phyloP scores from a whole-genome alignment of 2,113 vertebrate species.

The Mastomys coucha region DNA sequence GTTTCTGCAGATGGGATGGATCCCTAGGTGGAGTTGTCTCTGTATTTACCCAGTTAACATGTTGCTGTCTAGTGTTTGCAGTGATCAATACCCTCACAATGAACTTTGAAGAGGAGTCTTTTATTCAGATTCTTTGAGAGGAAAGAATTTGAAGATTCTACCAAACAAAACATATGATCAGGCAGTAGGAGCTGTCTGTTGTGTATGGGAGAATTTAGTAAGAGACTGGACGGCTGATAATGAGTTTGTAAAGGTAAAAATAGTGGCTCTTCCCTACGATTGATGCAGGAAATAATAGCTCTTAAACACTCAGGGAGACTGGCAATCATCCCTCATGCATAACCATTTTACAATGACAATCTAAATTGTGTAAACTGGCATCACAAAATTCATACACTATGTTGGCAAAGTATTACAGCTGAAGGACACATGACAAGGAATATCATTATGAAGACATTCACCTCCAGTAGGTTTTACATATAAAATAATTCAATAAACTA shows the following conservation, averaged over 20 bases:
- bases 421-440: background rate
- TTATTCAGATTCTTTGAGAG: background rate
- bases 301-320: background rate
- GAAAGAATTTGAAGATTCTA: background rate
- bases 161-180: background rate
- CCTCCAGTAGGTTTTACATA: background rate
- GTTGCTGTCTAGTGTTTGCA: background rate
- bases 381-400: background rate
- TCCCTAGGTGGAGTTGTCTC: no score
- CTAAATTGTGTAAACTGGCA: background rate
- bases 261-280: background rate
- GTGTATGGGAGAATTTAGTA: background rate
- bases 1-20: no score
- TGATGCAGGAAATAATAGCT: background rate
- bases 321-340: background rate
- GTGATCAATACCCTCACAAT: background rate
- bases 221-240: background rate
- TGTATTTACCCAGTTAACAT: background rate
- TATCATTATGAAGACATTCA: background rate
- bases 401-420: background rate
- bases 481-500: background rate
- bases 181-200: background rate
- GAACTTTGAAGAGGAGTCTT: background rate
- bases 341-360: background rate
- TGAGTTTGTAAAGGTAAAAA: background rate